A percentile compares a stretch with the other conserved stretches of the same genome.
Conservation (phyloP, 1,140 invertebrate species). For the Macrobrachium nipponense region DNA sequence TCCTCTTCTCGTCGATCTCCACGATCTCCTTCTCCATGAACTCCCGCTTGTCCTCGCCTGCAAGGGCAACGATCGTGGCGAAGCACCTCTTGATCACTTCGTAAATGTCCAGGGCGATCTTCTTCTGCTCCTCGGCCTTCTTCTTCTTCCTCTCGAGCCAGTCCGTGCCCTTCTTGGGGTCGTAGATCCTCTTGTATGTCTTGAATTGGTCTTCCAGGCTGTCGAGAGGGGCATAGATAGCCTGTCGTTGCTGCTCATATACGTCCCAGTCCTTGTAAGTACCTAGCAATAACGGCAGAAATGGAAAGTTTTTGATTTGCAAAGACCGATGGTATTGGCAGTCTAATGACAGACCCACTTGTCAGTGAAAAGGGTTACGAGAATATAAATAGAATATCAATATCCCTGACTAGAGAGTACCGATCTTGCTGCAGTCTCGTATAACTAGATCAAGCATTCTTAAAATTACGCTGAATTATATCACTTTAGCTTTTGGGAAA, state of each 20-base stretch:
- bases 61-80: slow-evolving; percentile 60
- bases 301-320: too few species aligned
- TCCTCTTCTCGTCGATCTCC: slow-evolving; percentile 62
- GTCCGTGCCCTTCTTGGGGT: slow-evolving; percentile 64
- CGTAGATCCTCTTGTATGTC: slow-evolving; percentile 65
- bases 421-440: too few species aligned
- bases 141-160: slow-evolving; percentile 64
- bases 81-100: slow-evolving; percentile 53
- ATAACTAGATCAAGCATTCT: too few species aligned
- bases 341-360: too few species aligned
- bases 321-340: too few species aligned
- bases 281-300: neutral
- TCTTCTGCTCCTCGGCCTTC: slow-evolving; percentile 61
- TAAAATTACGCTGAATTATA: too few species aligned
- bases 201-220: slow-evolving; percentile 64
- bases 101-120: slow-evolving; percentile 58
- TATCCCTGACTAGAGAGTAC: too few species aligned
- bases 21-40: slow-evolving; percentile 65
- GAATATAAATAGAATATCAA: too few species aligned
- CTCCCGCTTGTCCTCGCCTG: slow-evolving; percentile 64
- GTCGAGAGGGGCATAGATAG: slow-evolving; percentile 63
- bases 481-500: too few species aligned
- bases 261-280: slow-evolving; percentile 64
- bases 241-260: slow-evolving; percentile 62
- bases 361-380: too few species aligned